Base-by-base conservation (phyloP, 2,888 invertebrate genomes). In the Punctoribates punctum region DNA sequence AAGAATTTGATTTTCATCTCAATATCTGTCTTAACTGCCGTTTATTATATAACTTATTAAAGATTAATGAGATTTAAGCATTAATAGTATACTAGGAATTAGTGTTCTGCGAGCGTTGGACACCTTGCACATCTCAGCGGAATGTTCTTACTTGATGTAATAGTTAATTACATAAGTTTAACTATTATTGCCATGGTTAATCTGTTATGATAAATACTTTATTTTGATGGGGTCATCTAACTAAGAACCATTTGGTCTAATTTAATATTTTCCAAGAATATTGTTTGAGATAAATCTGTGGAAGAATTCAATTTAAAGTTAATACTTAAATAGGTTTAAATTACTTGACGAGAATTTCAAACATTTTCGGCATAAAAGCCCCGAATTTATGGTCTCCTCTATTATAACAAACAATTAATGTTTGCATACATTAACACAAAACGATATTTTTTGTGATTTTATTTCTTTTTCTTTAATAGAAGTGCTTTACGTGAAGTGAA, bases 401-500 rank as follows among this genome's bases (percentile, higher is more conserved):
- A 27, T 60, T 60, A 15, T 17, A 25, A 25, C 29, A 25, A 60
- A 60, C 60, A 60, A 60, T 60, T 60, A 60, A 60, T 60, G 29
- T 20, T 15, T 60, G 60, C 27, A 60, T 60, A 60, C 15, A 60
- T 60, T 60, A 60, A 29, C 60, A 25, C 25, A 60, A 57, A 60
- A 51, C n/a, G 2, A 51, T 60, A 60, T 60, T 60, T 57, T 27
- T 25, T 60, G 23, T 17, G 17, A 51, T 51, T 51, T 51, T 51
- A 51, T 51, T 51, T n/a, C 51, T 51, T 60, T 29, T 60, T 57
- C n/a, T 60, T 25, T 27, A 27, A 15, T 15, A 29, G 15, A 29
- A 25, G 25, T 20, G 27, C 29, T 29, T 65, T 65, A 65, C 65
- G 65, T 65, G 65, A 38, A 38, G n/a, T 65, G 65, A 65, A 65